These are phyloP conservation scores for Mandrillus leucophaeus DNA, from an alignment of 2,113 vertebrate genomes.

Conservation along the genomic window DNA sequence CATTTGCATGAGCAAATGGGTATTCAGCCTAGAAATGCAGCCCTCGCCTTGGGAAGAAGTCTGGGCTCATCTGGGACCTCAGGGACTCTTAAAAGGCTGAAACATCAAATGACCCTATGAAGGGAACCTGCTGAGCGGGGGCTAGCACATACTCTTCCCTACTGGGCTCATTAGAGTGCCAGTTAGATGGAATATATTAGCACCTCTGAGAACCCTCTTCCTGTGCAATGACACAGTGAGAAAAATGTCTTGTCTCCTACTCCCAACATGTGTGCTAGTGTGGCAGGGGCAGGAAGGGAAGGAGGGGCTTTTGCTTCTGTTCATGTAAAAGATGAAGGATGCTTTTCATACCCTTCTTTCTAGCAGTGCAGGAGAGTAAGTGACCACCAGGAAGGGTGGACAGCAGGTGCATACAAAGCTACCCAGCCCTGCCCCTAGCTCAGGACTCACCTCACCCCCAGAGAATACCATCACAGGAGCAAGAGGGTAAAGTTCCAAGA, in stretches of 20 bases:
- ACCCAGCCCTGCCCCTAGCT: neutral
- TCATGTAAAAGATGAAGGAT: neutral
- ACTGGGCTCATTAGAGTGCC: neutral
- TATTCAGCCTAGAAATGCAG: neutral
- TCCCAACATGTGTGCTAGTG: neutral
- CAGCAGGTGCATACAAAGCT: neutral
- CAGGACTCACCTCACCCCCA: neutral
- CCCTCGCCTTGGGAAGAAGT: neutral
- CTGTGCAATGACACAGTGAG: neutral
- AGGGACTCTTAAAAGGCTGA: neutral
- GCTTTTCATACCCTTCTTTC: neutral
- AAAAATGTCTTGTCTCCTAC: neutral
- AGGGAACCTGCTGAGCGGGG: neutral
- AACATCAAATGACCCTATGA: neutral
- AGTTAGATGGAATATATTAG: neutral
- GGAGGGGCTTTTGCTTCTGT: neutral
- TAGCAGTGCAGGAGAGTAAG: neutral
- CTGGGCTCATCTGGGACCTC: neutral
- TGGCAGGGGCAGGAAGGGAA: rapidly evolving
- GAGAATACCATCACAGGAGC: neutral
- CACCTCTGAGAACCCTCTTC: neutral
- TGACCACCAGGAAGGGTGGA: rapidly evolving
- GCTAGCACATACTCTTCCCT: neutral
- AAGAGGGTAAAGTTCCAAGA: neutral
- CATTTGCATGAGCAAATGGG: neutral